Conservation (phyloP, 30 jellyfish, hydroid and myxozoan genomes). For the Aurelia aurita complex sp. Pacific region DNA sequence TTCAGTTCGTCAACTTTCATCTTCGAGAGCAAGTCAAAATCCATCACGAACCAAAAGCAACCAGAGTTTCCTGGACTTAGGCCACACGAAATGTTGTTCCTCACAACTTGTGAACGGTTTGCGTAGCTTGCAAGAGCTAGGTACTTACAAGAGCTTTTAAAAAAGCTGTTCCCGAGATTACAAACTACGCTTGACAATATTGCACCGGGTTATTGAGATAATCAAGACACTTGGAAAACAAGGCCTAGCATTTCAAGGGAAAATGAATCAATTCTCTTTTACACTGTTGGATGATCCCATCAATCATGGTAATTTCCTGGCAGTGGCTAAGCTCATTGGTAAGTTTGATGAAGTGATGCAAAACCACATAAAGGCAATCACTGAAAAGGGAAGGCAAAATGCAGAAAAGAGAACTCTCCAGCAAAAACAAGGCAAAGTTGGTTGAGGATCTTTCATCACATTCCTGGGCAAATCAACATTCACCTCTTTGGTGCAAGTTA, state of each 20-base stretch:
- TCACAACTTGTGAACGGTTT: no score
- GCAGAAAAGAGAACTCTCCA: conserved; percentile 13
- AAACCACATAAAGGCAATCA: conserved; percentile 20
- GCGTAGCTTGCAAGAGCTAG: conserved; percentile 18
- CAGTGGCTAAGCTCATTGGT: conserved; percentile 15
- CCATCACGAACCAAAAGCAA: conserved; percentile 3
- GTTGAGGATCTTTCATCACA: conserved; percentile 43
- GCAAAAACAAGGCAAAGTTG: conserved; percentile 14
- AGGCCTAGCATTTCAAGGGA: conserved; percentile 52
- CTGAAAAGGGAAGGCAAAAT: conserved; percentile 24
- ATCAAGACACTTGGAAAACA: conserved; percentile 30
- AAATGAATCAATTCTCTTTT: conserved; percentile 22
- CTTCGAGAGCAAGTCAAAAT: conserved; percentile 21
- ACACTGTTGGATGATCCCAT: conserved; percentile 11
- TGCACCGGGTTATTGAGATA: conserved; percentile 15
- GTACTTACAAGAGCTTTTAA: conserved; percentile 44
- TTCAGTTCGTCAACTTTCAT: conserved; percentile 42
- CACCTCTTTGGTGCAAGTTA: conserved; percentile 6
- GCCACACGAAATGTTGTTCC: no score
- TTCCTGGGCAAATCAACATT: conserved; percentile 39
- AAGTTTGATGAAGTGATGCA: conserved; percentile 33
- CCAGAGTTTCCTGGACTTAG: no score
- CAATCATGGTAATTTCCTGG: conserved; percentile 46
- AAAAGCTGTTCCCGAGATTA: conserved; percentile 43
- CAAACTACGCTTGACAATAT: conserved; percentile 16